Percentiles rank a stretch among this genome's conserved stretches.
These are phyloP conservation scores for Himantopus leucocephalus DNA, from an alignment of 2,113 vertebrate genomes.

Conservation along the genomic window DNA sequence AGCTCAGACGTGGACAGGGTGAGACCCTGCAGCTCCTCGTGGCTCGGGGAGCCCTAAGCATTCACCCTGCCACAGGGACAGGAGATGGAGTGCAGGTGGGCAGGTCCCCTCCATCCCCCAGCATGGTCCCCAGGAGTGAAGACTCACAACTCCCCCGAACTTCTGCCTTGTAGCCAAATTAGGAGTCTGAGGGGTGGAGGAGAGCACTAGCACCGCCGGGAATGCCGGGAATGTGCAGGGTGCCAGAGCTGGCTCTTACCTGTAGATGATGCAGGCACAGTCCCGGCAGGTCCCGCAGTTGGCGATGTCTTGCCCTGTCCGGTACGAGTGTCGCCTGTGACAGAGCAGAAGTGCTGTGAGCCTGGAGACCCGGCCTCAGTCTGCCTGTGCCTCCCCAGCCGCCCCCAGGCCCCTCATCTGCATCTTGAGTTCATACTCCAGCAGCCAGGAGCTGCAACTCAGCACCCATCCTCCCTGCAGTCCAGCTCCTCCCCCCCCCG, in stretches of 20 bases:
- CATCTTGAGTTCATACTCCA: neutral
- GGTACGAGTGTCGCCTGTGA: constrained; percentile 83
- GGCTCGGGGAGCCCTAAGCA: neutral
- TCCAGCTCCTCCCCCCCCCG: neutral
- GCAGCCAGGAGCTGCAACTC: neutral
- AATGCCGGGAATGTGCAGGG: accelerated
- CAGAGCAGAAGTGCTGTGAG: neutral
- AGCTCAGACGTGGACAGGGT: neutral
- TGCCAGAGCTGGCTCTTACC: constrained; percentile 63
- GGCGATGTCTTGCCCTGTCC: constrained; percentile 86
- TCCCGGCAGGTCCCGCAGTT: constrained; percentile 89
- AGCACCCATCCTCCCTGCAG: neutral
- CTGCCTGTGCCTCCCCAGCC: neutral
- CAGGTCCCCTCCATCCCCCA: neutral
- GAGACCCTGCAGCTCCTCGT: neutral
- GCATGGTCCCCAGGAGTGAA: neutral
- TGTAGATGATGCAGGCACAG: constrained; percentile 90
- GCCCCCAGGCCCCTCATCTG: neutral
- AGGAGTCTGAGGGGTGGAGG: neutral
- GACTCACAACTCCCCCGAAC: neutral
- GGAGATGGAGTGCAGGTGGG: neutral
- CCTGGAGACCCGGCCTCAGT: accelerated
- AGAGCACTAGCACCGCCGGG: accelerated
- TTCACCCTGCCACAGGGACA: neutral
- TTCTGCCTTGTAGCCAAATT: neutral